Evolutionary conservation across 2,113 vertebrate genomes (phyloP).

Genomic region (pig (Sus scrofa)): T2T-Sscrofa CM000830.6:69928501-69929000

Average conservation of each 20-base stretch:
- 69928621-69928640: background rate
- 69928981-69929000: background rate
- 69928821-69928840: background rate
- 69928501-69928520: background rate
- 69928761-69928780: background rate
- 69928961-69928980: constrained; percentile 8
- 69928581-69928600: constrained; percentile 24
- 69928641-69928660: background rate
- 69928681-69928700: background rate
- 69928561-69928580: background rate
- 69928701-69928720: background rate
- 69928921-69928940: constrained; percentile 47
- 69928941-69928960: background rate
- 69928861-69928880: background rate
- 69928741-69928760: background rate
- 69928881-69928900: constrained; percentile 39
- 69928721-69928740: background rate
- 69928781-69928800: background rate
- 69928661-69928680: constrained; percentile 9
- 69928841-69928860: constrained; percentile 27
- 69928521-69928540: constrained; percentile 32
- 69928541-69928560: background rate
- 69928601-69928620: background rate
- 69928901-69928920: constrained; percentile 24
- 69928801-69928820: background rate